Base-by-base conservation (phyloP, 2,888 invertebrate species). In the Tolmerus cingulatus region DNA sequence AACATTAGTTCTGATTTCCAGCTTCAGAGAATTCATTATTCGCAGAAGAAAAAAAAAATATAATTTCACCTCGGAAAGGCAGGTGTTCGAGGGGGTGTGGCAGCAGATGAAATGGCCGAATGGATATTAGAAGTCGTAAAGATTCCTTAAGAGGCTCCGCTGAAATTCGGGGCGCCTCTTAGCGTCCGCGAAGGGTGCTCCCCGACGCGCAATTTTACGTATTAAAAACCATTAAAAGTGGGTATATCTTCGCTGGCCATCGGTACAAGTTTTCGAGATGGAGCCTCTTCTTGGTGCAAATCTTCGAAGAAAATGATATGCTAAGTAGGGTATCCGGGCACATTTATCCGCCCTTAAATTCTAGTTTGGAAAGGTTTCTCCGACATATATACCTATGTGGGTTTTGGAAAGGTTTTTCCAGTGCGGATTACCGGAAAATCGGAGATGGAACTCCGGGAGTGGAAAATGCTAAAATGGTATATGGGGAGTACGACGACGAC, bases 1-100 rank as follows among this genome's bases (percentile, higher is more conserved):
- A 87, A 88, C 87, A 88, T 87, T 87, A 87, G 87, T 88, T 87
- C 86, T 88, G 88, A 88, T 88, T 88, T 88, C 81, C 88, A 86
- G 57, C 74, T 57, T 51, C 57, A 40, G 87, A 87, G 74, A 87
- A 87, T 86, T 88, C 88, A 87, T 88, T 88, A 88, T 88, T 87
- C 88, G 87, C 77, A 78, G 66, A 87, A 86, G 79, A 76, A 76
- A 76, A 76, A 27, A 4, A n/a, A 57, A 8, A 46, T 46, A 46
- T 87, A 78, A 88, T 86, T 87, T 81, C 77, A 81, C 84, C 27
- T 40, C 27, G n/a, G n/a, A 7, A 12, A 84, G 85, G 85, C 74
- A 84, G 66, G 66, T 66, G 66, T 23, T 84, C 12, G 74, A 46
- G 46, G 43, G 85, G 85, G 74, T 34, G 74, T 34, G 74, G 30